Evolutionary conservation across 2,797 vertebrate genomes (phyloP).

Genomic region (Enteromius treurensis): DNA sequence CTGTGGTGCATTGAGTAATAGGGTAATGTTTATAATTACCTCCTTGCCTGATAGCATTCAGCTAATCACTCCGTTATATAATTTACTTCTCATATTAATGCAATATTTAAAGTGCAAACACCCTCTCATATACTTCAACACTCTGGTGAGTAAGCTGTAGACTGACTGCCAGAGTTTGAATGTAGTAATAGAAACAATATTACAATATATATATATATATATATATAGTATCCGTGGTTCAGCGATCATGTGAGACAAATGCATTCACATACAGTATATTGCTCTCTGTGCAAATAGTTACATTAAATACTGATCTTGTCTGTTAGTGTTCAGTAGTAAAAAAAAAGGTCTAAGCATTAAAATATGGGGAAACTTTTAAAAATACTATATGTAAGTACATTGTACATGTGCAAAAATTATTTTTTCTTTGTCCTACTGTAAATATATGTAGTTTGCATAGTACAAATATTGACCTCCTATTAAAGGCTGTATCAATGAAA

Average conservation of each 20-base stretch:
- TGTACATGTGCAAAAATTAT: no score
- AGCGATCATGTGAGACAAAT: not conserved
- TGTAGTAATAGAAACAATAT: not conserved
- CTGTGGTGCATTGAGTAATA: conserved; percentile 25
- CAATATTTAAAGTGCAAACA: not conserved
- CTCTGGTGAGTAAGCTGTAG: not conserved
- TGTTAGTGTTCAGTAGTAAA: not conserved
- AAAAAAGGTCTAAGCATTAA: not conserved
- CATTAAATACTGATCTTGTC: not conserved
- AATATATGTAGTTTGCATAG: no score
- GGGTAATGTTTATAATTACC: conserved; percentile 44
- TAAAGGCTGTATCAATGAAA: no score
- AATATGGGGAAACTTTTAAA: not conserved
- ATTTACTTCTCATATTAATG: conserved; percentile 9
- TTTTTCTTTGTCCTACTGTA: no score
- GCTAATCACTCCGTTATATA: conserved; percentile 40
- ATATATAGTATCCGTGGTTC: not conserved
- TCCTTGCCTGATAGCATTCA: conserved; percentile 32
- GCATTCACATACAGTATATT: not conserved
- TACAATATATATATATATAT: not conserved
- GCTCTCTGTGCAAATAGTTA: not conserved
- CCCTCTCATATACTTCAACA: not conserved
- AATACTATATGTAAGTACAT: no score
- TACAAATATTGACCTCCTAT: no score
- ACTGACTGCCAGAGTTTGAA: conserved; percentile 20